phyloP scores from a whole-genome alignment of 2,113 vertebrate species.

The Diadophis punctatus region DNA sequence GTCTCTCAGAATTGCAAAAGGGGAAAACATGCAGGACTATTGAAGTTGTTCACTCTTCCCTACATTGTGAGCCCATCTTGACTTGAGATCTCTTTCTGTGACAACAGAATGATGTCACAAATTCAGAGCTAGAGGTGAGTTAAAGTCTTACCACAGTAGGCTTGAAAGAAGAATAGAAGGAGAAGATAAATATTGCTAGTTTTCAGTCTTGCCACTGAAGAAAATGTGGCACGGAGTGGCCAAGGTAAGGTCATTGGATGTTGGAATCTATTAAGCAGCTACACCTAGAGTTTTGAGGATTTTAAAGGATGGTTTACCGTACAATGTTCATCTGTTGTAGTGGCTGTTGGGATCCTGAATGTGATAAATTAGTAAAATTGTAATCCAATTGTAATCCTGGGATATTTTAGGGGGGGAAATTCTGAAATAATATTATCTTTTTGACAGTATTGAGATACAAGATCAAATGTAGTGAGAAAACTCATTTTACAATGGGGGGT shows the following conservation, averaged over 20 bases:
- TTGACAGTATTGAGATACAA: not conserved
- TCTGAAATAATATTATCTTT: not conserved
- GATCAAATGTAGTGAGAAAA: not conserved
- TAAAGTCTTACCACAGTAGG: not conserved
- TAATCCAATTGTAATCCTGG: not conserved
- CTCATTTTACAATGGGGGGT: not conserved
- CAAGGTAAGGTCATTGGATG: not conserved
- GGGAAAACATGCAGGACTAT: not conserved
- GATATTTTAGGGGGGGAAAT: too few species aligned
- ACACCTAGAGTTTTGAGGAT: not conserved
- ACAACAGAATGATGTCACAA: constrained; percentile 4
- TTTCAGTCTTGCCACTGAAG: not conserved
- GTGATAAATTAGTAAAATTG: not conserved
- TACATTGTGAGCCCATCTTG: not conserved
- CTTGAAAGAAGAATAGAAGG: not conserved
- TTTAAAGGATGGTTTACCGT: not conserved
- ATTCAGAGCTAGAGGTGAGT: not conserved
- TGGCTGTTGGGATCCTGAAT: not conserved
- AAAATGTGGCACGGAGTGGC: not conserved
- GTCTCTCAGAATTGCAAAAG: not conserved
- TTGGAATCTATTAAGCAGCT: not conserved
- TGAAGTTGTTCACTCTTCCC: not conserved
- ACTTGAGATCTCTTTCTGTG: not conserved
- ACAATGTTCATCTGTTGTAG: not conserved
- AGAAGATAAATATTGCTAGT: not conserved